Conservation (phyloP, 2,888 invertebrate species). For the Diplazon laetatorius region DNA sequence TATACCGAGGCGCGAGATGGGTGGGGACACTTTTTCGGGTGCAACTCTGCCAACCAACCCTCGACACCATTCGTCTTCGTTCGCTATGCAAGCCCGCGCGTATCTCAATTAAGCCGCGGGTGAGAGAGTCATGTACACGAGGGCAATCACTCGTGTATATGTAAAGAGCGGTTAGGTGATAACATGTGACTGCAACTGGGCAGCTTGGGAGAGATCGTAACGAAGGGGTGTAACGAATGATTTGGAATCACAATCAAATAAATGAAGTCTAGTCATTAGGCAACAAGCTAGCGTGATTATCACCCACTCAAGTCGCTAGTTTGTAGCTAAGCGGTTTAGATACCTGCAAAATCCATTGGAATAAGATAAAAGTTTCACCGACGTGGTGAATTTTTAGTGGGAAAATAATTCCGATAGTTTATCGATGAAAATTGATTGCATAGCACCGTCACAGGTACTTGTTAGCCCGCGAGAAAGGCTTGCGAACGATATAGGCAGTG, state of each 20-base stretch:
- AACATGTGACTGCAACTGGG: slow-evolving; percentile 15
- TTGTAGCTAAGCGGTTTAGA: too few species aligned
- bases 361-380: slow-evolving; percentile 61
- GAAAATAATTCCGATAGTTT: slow-evolving; percentile 62
- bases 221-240: slow-evolving; percentile 1
- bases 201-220: not conserved
- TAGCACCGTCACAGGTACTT: slow-evolving; percentile 63
- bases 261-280: not conserved
- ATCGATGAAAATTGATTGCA: slow-evolving; percentile 65
- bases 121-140: slow-evolving; percentile 58
- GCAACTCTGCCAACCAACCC: slow-evolving; percentile 29
- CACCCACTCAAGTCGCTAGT: too few species aligned
- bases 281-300: too few species aligned
- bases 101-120: slow-evolving; percentile 64
- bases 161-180: slow-evolving; percentile 16
- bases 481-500: slow-evolving; percentile 17
- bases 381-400: slow-evolving; percentile 57
- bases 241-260: slow-evolving; percentile 14
- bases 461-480: slow-evolving; percentile 56
- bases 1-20: slow-evolving; percentile 51
- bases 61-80: slow-evolving; percentile 19
- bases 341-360: too few species aligned
- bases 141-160: slow-evolving; percentile 61
- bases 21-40: slow-evolving; percentile 60
- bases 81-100: slow-evolving; percentile 50